phyloP scores from a whole-genome alignment of 2,113 vertebrate genomes.

The Neotoma lepida region DNA sequence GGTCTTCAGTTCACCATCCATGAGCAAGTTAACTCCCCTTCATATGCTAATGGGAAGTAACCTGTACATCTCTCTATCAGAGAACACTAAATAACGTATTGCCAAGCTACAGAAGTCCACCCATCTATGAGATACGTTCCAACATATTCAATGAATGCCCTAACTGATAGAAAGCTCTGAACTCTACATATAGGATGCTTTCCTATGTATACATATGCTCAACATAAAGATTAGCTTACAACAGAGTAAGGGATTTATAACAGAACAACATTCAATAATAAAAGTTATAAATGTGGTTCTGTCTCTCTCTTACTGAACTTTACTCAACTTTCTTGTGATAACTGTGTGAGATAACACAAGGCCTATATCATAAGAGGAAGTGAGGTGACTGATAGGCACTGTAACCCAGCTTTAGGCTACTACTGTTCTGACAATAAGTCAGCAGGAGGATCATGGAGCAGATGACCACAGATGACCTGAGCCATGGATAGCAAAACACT shows the following conservation, averaged over 20 bases:
- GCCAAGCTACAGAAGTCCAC: neutral
- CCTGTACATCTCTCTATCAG: neutral
- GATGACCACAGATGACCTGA: neutral
- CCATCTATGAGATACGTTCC: too few relatives aligned
- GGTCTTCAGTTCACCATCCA: neutral
- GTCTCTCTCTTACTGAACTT: neutral
- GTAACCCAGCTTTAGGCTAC: neutral
- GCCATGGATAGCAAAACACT: neutral
- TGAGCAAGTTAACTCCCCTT: neutral
- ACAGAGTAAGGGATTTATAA: neutral
- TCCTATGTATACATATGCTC: too few relatives aligned
- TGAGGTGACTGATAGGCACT: neutral
- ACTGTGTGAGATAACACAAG: neutral
- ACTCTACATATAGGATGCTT: neutral
- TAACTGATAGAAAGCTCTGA: neutral
- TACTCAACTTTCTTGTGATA: neutral
- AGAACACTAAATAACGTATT: neutral
- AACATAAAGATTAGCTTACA: neutral
- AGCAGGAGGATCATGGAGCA: neutral
- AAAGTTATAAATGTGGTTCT: neutral
- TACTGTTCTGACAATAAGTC: neutral
- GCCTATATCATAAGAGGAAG: neutral
- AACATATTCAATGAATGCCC: neutral
- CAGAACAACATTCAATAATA: neutral
- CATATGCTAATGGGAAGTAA: neutral